These are phyloP conservation scores for Sebastes goodei DNA, from an alignment of 2,797 vertebrate genomes.

Conservation along the genomic window DNA sequence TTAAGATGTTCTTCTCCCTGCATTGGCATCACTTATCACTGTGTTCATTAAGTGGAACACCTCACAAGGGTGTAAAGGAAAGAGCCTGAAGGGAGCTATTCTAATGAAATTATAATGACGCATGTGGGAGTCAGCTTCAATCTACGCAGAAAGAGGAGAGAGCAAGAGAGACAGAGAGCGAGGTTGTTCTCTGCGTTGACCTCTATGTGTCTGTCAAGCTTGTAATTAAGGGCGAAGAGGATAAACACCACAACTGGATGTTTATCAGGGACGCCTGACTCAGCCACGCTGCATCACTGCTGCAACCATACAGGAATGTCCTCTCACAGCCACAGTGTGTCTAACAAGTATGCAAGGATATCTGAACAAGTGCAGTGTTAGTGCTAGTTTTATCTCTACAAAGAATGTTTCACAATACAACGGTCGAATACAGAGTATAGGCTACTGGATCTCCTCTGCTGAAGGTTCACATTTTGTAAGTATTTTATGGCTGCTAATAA, in stretches of 20 bases:
- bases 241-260: constrained; percentile 35
- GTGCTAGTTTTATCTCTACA: neutral
- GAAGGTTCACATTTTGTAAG: neutral
- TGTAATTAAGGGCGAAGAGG: constrained; percentile 43
- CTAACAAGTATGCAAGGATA: neutral
- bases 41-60: constrained; percentile 60
- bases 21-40: constrained; percentile 14
- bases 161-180: neutral
- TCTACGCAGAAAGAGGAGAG: neutral
- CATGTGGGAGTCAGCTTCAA: constrained; percentile 49
- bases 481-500: neutral
- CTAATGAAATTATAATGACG: constrained; percentile 71
- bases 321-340: neutral
- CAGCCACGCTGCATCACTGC: constrained; percentile 41
- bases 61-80: constrained; percentile 37
- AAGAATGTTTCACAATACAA: neutral
- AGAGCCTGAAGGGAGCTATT: constrained; percentile 45
- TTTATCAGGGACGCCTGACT: constrained; percentile 38
- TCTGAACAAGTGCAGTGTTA: constrained; percentile 6
- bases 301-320: constrained; percentile 26
- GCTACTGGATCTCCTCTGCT: too few relatives aligned
- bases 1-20: neutral
- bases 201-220: constrained; percentile 20
- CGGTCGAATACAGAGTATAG: neutral
- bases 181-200: constrained; percentile 27